Evolutionary conservation across 2,888 invertebrate species (phyloP).

Genomic region (Acleris emargana): DNA sequence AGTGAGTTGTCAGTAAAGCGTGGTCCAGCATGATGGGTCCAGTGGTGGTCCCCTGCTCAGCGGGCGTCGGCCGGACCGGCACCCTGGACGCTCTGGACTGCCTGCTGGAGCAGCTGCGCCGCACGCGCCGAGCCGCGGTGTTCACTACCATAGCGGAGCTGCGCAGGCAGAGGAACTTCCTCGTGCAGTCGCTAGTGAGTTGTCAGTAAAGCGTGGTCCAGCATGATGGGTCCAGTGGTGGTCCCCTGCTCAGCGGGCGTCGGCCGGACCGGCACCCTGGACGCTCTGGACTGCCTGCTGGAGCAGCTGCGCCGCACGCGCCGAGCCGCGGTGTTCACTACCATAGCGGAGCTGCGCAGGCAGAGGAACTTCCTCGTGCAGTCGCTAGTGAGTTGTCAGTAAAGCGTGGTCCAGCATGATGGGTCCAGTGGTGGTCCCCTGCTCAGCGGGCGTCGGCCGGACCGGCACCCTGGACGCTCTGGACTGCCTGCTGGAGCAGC

Average conservation of each 20-base stretch:
- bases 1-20: constrained; percentile 49
- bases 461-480: too few relatives aligned
- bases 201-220: constrained; percentile 83
- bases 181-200: constrained; percentile 90
- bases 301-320: constrained; percentile 93
- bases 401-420: too few relatives aligned
- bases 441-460: too few relatives aligned
- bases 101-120: constrained; percentile 92
- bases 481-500: constrained; percentile 94
- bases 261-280: constrained; percentile 96
- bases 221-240: constrained; percentile 92
- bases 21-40: constrained; percentile 93
- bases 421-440: too few relatives aligned
- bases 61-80: constrained; percentile 97
- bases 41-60: constrained; percentile 94
- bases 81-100: constrained; percentile 97
- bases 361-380: constrained; percentile 97
- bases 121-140: constrained; percentile 93
- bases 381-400: constrained; percentile 77
- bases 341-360: constrained; percentile 93
- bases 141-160: constrained; percentile 96
- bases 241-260: constrained; percentile 97
- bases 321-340: constrained; percentile 94
- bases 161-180: constrained; percentile 94
- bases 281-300: constrained; percentile 94